Evolutionary conservation across 1,140 invertebrate genomes (phyloP), one percentile per base, ranked within the genome.

Genomic region (Patella vulgata): DNA sequence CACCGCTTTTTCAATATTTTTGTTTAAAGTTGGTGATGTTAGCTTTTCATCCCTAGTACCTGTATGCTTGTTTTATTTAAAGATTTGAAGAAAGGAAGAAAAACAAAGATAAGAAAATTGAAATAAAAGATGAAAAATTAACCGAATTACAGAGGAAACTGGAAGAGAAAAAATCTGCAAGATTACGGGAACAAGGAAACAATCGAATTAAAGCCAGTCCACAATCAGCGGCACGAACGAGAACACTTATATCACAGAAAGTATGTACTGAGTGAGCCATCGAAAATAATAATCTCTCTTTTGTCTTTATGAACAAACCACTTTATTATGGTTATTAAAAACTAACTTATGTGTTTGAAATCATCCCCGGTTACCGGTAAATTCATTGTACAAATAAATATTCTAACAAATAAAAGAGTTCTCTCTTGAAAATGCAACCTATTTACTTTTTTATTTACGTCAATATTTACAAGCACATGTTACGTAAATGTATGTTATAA

Each of bases 31-130:
- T 43, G 17, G 5, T n/a, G 4, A 14, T 43, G 21, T 8, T 28
- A 23, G 11, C 21, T 1, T 3, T 39, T 21, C 3, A 6, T 19
- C 2, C 19, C 9, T 30, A 30, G 39, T 17, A 28, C n/a, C 14
- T 0, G 21, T 19, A 5, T 11, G n/a, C 30, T 51, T 12, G 47
- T 21, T 70, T 3, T 64, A 31, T 46, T 59, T 63, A 21, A 33
- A 82, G 79, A 46, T 58, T 79, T 33, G 80, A 83, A 51, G 65
- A 70, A 36, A 61, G 67, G 11, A 80, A 80, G 61, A 75, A 73
- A 52, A 61, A 31, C 6, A 59, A 66, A 19, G 53, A 54, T 1
- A 50, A 54, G 47, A 70, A 69, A 56, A 50, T 67, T 3, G 58
- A 62, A 48, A 36, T 78, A 0, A 68, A 74, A 44, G 77, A 75